These are phyloP conservation scores for Trachelus troglodyta DNA, from an alignment of 2,888 invertebrate species.

Conservation along the genomic window DNA sequence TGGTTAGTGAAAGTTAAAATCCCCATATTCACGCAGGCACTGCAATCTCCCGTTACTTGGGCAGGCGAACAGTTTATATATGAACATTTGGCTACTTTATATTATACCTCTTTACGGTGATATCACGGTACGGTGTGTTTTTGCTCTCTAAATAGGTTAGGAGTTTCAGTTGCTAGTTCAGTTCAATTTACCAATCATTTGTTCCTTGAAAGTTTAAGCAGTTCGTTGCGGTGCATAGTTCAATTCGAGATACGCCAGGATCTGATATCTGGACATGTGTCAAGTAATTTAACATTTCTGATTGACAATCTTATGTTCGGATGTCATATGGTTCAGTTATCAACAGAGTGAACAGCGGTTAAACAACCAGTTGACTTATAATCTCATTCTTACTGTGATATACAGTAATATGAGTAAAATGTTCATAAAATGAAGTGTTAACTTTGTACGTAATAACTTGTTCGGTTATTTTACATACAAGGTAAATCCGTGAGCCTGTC, in stretches of 20 bases:
- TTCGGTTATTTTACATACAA: not conserved
- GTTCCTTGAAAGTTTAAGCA: not conserved
- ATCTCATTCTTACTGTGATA: not conserved
- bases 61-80: not conserved
- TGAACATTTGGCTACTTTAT: not conserved
- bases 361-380: not conserved
- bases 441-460: not conserved
- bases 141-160: not conserved
- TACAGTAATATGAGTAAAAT: not conserved
- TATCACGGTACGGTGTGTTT: not conserved
- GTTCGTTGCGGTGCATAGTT: not conserved
- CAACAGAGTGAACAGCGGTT: not conserved
- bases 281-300: not conserved
- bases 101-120: not conserved
- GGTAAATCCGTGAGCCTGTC: not conserved
- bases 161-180: not conserved
- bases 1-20: not conserved
- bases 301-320: not conserved
- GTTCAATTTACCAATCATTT: not conserved
- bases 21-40: not conserved
- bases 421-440: not conserved
- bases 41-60: not conserved
- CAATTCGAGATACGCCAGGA: not conserved
- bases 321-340: not conserved
- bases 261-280: not conserved